Conservation (phyloP, 2,113 vertebrate genomes). For the Lynx canadensis region DNA sequence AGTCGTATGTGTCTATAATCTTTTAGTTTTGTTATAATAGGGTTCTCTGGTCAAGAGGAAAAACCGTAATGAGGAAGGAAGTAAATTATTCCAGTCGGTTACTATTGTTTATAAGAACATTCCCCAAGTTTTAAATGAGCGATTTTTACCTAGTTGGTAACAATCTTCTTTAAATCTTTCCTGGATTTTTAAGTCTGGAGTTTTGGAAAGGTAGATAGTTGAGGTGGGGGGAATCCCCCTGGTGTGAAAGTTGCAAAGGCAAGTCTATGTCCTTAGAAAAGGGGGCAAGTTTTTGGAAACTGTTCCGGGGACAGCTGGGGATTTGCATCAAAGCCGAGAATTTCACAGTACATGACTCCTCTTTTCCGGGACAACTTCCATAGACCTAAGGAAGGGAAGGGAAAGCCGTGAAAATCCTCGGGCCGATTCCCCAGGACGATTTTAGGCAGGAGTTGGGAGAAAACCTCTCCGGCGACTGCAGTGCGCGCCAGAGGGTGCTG, state of each 20-base stretch:
- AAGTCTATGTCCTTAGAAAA: background rate
- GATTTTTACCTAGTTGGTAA: slow-evolving; percentile 9
- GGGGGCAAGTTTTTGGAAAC: background rate
- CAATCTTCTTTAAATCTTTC: background rate
- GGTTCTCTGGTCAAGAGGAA: background rate
- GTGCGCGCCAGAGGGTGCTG: background rate
- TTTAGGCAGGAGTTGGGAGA: background rate
- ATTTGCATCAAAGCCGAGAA: background rate
- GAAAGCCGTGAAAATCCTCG: background rate
- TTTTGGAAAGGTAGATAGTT: slow-evolving; percentile 34
- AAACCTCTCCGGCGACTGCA: background rate
- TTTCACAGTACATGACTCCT: background rate
- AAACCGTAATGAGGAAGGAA: background rate
- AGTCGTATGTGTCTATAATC: background rate
- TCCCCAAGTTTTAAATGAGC: background rate
- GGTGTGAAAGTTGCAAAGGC: background rate
- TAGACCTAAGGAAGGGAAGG: background rate
- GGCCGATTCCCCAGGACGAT: background rate
- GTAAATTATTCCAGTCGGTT: background rate
- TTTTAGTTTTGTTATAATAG: background rate
- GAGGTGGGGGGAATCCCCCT: background rate
- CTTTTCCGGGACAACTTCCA: background rate
- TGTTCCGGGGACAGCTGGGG: background rate
- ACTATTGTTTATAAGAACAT: background rate
- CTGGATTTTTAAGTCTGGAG: background rate